Conservation (phyloP, 2,113 vertebrate species). For the Morone chrysops region DNA sequence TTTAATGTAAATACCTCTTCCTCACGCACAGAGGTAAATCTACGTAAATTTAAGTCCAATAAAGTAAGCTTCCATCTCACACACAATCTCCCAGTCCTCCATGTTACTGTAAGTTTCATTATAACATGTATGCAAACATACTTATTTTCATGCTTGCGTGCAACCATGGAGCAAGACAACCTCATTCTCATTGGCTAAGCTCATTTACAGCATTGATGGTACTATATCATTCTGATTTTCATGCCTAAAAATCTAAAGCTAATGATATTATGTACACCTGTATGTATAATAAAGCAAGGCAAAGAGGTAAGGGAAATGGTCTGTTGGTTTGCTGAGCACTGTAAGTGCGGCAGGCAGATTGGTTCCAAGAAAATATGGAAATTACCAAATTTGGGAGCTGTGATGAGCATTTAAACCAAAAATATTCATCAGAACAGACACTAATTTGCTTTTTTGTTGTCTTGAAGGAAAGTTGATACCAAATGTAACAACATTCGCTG, state of each 20-base stretch:
- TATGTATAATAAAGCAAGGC: background rate
- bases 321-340: background rate
- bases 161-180: background rate
- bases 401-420: background rate
- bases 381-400: background rate
- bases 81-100: background rate
- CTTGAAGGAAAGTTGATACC: background rate
- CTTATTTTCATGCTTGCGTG: background rate
- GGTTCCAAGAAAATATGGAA: background rate
- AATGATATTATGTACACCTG: background rate
- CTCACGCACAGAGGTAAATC: background rate
- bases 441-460: background rate
- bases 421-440: background rate
- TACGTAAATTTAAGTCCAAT: too few relatives aligned
- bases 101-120: background rate
- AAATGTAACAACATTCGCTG: background rate
- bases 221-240: background rate
- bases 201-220: background rate
- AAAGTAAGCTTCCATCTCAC: background rate
- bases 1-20: too few relatives aligned
- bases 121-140: background rate
- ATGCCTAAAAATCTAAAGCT: background rate
- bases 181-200: background rate
- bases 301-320: background rate
- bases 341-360: background rate